These are phyloP conservation scores for Andrena chrysosceles DNA, from an alignment of 2,888 invertebrate species.

Conservation along the genomic window DNA sequence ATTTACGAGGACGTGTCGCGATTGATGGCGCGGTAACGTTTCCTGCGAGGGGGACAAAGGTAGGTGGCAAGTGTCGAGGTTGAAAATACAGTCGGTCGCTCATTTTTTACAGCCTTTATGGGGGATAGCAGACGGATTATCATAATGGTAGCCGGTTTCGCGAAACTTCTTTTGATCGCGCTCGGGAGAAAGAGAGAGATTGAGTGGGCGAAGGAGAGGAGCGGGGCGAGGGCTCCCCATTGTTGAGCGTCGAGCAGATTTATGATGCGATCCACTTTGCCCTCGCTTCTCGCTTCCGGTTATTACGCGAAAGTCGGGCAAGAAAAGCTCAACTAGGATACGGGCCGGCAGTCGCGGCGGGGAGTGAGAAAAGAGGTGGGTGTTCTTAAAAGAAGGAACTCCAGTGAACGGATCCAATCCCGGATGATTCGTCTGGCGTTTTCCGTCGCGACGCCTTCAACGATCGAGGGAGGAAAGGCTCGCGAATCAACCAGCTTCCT, in stretches of 20 bases:
- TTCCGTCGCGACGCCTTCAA: slow-evolving; percentile 5
- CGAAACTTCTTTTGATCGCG: slow-evolving; percentile 66
- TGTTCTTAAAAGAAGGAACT: slow-evolving; percentile 44
- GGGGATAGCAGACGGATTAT: slow-evolving; percentile 55
- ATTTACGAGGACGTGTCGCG: not conserved
- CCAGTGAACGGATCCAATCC: slow-evolving; percentile 61
- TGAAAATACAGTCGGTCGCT: slow-evolving; percentile 34
- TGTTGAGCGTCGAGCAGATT: slow-evolving; percentile 64
- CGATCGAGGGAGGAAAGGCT: not conserved
- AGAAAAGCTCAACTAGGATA: slow-evolving; percentile 64
- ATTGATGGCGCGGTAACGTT: not conserved
- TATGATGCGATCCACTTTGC: slow-evolving; percentile 68
- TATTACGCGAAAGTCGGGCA: slow-evolving; percentile 71
- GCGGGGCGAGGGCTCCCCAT: slow-evolving; percentile 52
- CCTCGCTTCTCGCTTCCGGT: slow-evolving; percentile 69
- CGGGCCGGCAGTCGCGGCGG: slow-evolving; percentile 11
- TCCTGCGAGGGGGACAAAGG: slow-evolving; percentile 1
- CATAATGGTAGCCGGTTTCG: slow-evolving; percentile 66
- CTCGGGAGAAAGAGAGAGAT: slow-evolving; percentile 36
- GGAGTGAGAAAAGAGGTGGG: slow-evolving; percentile 9
- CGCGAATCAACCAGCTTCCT: not conserved
- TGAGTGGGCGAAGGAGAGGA: too few species aligned
- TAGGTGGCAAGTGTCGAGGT: slow-evolving; percentile 15
- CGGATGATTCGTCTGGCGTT: slow-evolving; percentile 53
- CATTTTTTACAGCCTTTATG: slow-evolving; percentile 48